Base-by-base conservation (phyloP, 2,888 invertebrate genomes). In the Phengaris alcon region DNA sequence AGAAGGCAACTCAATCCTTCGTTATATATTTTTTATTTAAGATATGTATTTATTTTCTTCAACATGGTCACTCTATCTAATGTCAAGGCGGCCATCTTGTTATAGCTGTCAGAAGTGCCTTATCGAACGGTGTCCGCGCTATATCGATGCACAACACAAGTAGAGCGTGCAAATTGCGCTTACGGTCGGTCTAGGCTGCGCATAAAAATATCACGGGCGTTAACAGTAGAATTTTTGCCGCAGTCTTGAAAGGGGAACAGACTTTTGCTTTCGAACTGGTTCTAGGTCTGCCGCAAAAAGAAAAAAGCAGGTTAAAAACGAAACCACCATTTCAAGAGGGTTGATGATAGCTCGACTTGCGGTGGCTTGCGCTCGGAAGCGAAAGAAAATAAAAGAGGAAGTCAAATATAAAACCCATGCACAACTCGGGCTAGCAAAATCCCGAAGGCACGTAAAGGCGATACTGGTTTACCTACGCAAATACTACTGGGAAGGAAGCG, bases 191-290 rank as follows among this genome's bases (percentile, higher is more conserved):
- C 90, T 93, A 95, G 90, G 95, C 95, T 90, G 95, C 95, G 94
- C 95, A 96, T 93, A 96, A 95, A 95, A 96, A 96, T 94, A 95
- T 95, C 94, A 96, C 95, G 90, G 95, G 95, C 94, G 95, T 95
- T 94, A 96, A 94, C 93, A 96, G 94, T 91, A 96, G 94, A 92
- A 95, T 94, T 95, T 95, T 95, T 94, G 95, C 94, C 91, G 95
- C 95, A 94, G 95, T 95, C 95, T 95, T 96, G 95, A 95, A 95
- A 94, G 95, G 95, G 92, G 95, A 95, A 94, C 95, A 95, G 90
- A 93, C 94, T 94, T 95, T 95, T 91, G 94, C 94, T 94, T 95
- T 95, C 94, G 92, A 88, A 87, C 93, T 91, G 89, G 93, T 88
- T 89, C 92, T 94, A 93, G 91, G 92, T 92, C 93, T 94, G 93